Evolutionary conservation across 2,888 invertebrate species (phyloP), one percentile per base, ranked within the genome.

Genomic region (Drosophila pegasa): DNA sequence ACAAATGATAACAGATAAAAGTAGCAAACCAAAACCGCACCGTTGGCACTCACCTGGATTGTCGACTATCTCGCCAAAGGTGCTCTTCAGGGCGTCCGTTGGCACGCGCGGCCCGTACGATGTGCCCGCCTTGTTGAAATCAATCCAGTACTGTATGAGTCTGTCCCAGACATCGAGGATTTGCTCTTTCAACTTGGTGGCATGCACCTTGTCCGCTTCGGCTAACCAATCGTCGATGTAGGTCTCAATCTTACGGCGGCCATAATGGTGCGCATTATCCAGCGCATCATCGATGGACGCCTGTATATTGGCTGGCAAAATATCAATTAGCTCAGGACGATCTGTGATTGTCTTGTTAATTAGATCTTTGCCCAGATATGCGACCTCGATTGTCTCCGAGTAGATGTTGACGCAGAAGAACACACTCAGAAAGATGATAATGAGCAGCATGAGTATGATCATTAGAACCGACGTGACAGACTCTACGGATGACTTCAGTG

Each of bases 111-210:
- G 97, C 0, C 97, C 97, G 73, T 93, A 90, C 9, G 93, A 84
- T 8, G 92, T 84, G 66, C 93, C 93, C 12, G 91, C 90, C 59
- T 92, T 92, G 76, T 94, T 94, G 0, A 95, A 95, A 88, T 96
- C 95, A 92, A 97, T 96, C 97, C 97, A 98, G 66, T 97, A 96
- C 92, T 98, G 97, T 92, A 98, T 98, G 45, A 98, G 94, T 66
- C 97, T 94, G 92, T 98, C 98, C 97, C 98, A 98, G 18, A 99
- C 93, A 91, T 98, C 97, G 38, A 98, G 93, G 1, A 98, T 95
- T 92, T 98, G 98, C 71, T 95, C 95, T 90, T 98, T 98, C 38
- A 98, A 93, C 67, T 96, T 95, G 29, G 95, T 95, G 38, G 96
- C 95, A 92, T 97, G 97, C 27, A 94, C 94, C 25, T 95, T 94